Evolutionary conservation across 2,113 vertebrate genomes (phyloP), one percentile per base, ranked within the genome.

Genomic region (Lampris incognitus): DNA sequence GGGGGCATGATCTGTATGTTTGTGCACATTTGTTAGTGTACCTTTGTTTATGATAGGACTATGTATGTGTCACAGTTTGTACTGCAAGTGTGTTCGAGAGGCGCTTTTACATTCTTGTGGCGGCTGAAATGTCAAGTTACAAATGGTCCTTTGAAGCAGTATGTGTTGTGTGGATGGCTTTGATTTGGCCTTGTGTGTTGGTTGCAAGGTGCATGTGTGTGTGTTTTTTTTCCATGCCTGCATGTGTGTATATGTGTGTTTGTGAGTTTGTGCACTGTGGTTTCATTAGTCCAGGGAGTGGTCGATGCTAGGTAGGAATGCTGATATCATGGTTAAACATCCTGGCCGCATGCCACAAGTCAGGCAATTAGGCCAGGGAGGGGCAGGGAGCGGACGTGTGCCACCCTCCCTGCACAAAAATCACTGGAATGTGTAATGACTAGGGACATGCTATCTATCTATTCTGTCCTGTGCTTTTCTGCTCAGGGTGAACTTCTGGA

Each of bases 251-350:
- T 79, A 56, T 59, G 68, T 60, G 66, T 84, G 50, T 61, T 50
- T 66, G 5, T 59, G 38, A 9, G 37, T 67, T 66, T 56, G 38
- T 7, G 6, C 2, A 11, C 60, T 51, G 81, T 82, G 73, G 60
- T 88, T 90, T 91, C 84, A 90, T 88, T 92, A 89, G 57, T 51
- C 44, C 58, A 65, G 67, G 60, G 74, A 87, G 86, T 88, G 86
- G 57, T 50, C 51, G 76, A 52, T 68, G 78, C 61, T 8, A 10
- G 8, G 63, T 24, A 84, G 54, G 77, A 93, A 86, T 87, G 88
- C 77, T 91, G 87, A 91, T 88, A 87, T 86, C 87, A 85, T 78
- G 13, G 44, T 83, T 63, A 87, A 86, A 76, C 66, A 78, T 69
- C 62, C 69, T 89, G 89, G 82, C 74, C 39, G 58, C 0, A 2